Conservation (phyloP, 2,797 vertebrate species). For the Falco peregrinus region DNA sequence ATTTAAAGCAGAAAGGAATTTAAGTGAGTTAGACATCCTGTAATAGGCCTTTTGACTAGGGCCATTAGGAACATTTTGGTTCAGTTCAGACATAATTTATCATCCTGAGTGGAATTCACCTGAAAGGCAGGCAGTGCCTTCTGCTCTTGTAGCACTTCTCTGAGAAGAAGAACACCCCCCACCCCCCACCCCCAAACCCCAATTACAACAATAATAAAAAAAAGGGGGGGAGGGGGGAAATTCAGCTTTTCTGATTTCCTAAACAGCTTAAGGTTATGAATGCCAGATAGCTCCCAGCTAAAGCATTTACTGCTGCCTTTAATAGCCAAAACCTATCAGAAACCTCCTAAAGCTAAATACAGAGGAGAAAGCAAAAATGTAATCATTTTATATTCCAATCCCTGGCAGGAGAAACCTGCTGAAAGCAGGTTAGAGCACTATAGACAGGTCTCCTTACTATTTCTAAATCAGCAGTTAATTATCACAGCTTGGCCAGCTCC, state of each 20-base stretch:
- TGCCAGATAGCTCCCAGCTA: slow-evolving; percentile 35
- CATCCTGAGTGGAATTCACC: slow-evolving; percentile 66
- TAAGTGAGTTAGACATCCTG: slow-evolving; percentile 76
- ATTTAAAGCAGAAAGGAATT: slow-evolving; percentile 75
- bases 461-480: slow-evolving; percentile 6
- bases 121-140: slow-evolving; percentile 52
- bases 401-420: background rate
- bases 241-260: slow-evolving; percentile 43
- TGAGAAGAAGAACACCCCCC: background rate
- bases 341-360: slow-evolving; percentile 52
- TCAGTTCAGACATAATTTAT: slow-evolving; percentile 68
- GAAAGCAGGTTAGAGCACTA: slow-evolving; percentile 3
- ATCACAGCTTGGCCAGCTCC: background rate
- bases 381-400: slow-evolving; percentile 35
- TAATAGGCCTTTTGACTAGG: slow-evolving; percentile 72
- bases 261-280: slow-evolving; percentile 56
- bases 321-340: slow-evolving; percentile 46
- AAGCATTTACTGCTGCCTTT: slow-evolving; percentile 53
- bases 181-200: too few species aligned
- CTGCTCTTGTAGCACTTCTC: slow-evolving; percentile 22
- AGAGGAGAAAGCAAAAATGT: background rate
- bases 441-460: background rate
- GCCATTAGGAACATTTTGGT: slow-evolving; percentile 73
- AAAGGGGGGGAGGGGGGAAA: background rate
- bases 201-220: too few species aligned